Percentiles rank a stretch among this genome's conserved stretches.
These are phyloP conservation scores for Astreopora myriophthalma DNA, from an alignment of 64 coral and sea anemone species.

Conservation along the genomic window DNA sequence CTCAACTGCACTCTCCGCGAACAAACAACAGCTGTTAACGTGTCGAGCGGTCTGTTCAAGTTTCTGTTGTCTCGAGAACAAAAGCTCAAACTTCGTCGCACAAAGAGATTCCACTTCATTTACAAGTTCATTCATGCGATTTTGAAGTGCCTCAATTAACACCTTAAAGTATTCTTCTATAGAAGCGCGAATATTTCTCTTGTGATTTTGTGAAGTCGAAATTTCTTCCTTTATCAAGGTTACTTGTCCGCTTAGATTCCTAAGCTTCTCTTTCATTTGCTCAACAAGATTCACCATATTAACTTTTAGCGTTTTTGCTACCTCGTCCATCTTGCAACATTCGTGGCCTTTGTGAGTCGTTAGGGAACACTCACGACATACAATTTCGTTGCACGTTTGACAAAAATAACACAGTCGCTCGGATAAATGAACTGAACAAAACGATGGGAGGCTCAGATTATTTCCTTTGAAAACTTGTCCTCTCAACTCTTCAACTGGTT, in stretches of 20 bases:
- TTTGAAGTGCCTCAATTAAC: slow-evolving; percentile 45
- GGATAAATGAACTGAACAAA: slow-evolving; percentile 48
- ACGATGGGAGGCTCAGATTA: neutral
- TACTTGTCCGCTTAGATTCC: neutral
- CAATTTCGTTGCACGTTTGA: slow-evolving; percentile 31
- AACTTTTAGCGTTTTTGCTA: slow-evolving; percentile 16
- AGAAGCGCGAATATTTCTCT: neutral
- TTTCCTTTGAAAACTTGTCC: neutral
- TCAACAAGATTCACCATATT: slow-evolving; percentile 57
- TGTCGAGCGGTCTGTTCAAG: slow-evolving; percentile 19
- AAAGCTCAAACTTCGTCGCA: slow-evolving; percentile 34
- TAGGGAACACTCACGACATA: slow-evolving; percentile 48
- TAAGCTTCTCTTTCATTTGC: slow-evolving; percentile 43
- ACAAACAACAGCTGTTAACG: slow-evolving; percentile 42
- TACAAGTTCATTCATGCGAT: slow-evolving; percentile 68
- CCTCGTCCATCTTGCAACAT: neutral
- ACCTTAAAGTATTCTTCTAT: slow-evolving; percentile 76
- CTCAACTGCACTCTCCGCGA: slow-evolving; percentile 43
- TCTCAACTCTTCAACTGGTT: slow-evolving; percentile 59
- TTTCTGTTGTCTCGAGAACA: slow-evolving; percentile 44
- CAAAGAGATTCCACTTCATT: slow-evolving; percentile 50
- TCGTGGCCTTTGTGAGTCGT: slow-evolving; percentile 37
- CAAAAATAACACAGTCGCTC: slow-evolving; percentile 64
- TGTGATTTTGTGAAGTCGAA: slow-evolving; percentile 39
- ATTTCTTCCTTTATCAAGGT: slow-evolving; percentile 29